Evolutionary conservation across 2,888 invertebrate genomes (phyloP).

Genomic region (Omphaloscelis lunosa): DNA sequence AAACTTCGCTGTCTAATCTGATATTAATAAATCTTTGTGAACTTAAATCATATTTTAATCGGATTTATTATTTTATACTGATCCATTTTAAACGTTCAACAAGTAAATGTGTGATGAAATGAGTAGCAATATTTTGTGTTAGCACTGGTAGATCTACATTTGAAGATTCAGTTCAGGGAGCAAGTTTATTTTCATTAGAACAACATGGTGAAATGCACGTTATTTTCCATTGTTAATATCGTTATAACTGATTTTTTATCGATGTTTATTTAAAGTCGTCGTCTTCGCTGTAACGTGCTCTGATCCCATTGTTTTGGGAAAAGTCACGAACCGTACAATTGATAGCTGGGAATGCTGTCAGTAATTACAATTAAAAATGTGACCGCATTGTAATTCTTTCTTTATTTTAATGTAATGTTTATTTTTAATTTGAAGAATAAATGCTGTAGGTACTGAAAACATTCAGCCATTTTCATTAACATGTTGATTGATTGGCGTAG

Average conservation of each 20-base stretch:
- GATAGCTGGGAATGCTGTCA: constrained; percentile 76
- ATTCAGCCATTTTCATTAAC: constrained; percentile 7
- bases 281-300: constrained; percentile 76
- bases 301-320: constrained; percentile 87
- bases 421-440: constrained; percentile 63
- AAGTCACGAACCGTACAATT: constrained; percentile 86
- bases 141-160: not conserved
- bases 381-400: constrained; percentile 67
- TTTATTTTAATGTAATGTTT: constrained; percentile 68
- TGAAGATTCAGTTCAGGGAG: not conserved
- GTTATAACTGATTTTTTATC: constrained; percentile 75
- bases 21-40: not conserved
- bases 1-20: not conserved
- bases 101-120: not conserved
- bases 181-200: constrained; percentile 33
- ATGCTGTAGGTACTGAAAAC: not conserved
- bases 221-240: constrained; percentile 73
- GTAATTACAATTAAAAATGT: constrained; percentile 81
- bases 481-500: not conserved
- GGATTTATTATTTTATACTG: not conserved
- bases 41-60: not conserved
- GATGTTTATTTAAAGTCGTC: constrained; percentile 80
- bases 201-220: constrained; percentile 58
- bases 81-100: not conserved
- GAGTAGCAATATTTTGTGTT: not conserved